phyloP scores from a whole-genome alignment of 1,140 invertebrate species.

The Thaumetopoea pityocampa region DNA sequence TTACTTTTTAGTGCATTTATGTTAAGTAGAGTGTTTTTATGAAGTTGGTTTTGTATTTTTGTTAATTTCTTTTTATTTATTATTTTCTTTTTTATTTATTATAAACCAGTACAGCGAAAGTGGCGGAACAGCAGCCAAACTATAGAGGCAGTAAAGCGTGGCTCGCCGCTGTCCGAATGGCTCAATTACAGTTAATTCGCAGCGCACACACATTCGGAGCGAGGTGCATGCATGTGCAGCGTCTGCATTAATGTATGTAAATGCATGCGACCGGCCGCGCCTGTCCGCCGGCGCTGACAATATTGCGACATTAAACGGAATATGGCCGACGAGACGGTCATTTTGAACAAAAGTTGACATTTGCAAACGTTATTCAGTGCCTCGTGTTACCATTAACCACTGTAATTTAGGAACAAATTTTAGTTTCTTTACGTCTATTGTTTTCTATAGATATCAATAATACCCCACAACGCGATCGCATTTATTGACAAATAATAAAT shows the following conservation, averaged over 20 bases:
- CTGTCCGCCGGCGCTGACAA: slow-evolving; percentile 60
- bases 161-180: slow-evolving; percentile 62
- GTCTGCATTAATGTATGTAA: slow-evolving; percentile 73
- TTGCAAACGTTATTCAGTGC: slow-evolving; percentile 58
- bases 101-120: slow-evolving; percentile 23
- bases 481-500: too few species aligned
- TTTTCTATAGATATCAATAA: not conserved
- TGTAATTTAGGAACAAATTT: too few species aligned
- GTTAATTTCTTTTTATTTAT: too few species aligned
- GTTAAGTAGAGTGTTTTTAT: too few species aligned
- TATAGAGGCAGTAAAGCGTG: slow-evolving; percentile 44
- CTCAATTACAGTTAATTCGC: slow-evolving; percentile 75
- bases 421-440: slow-evolving; percentile 3
- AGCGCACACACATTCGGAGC: slow-evolving; percentile 64
- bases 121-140: slow-evolving; percentile 29
- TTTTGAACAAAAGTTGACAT: slow-evolving; percentile 68
- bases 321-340: slow-evolving; percentile 67
- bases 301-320: slow-evolving; percentile 72
- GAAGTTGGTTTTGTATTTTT: too few species aligned
- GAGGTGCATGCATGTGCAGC: slow-evolving; percentile 62
- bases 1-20: too few species aligned
- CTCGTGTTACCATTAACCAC: slow-evolving; percentile 41
- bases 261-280: slow-evolving; percentile 68
- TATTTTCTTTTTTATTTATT: too few species aligned
- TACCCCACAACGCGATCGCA: too few species aligned